phyloP scores from a whole-genome alignment of 2,888 invertebrate species.

The Clepsis dumicolana region DNA sequence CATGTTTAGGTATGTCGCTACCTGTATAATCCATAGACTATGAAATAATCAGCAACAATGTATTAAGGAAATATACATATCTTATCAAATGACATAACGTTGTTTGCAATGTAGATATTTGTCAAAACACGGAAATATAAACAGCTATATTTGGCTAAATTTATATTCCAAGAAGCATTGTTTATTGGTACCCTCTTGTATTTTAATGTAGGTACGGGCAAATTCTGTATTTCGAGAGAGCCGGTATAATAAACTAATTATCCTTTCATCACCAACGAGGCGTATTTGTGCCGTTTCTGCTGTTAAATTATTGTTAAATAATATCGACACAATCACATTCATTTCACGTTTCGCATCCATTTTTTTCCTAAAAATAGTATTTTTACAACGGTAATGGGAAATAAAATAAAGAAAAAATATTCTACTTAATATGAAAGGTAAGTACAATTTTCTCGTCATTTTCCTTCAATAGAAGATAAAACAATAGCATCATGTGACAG shows the following conservation, averaged over 20 bases:
- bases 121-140: not conserved
- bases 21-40: too few relatives aligned
- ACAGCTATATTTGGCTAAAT: not conserved
- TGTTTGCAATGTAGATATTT: not conserved
- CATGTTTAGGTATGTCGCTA: too few relatives aligned
- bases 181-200: slow-evolving; percentile 8
- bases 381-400: not conserved
- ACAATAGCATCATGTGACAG: not conserved
- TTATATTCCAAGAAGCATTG: slow-evolving; percentile 13
- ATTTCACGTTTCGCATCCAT: not conserved
- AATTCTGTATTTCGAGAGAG: slow-evolving; percentile 54
- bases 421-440: not conserved
- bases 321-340: not conserved
- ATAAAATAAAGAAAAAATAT: not conserved
- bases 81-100: not conserved
- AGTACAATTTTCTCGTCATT: not conserved
- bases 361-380: not conserved
- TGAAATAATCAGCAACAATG: too few relatives aligned
- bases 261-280: slow-evolving; percentile 55
- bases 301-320: slow-evolving; percentile 15
- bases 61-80: too few relatives aligned
- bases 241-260: slow-evolving; percentile 58
- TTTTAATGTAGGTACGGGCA: slow-evolving; percentile 21
- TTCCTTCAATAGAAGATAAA: not conserved
- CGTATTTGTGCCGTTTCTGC: slow-evolving; percentile 45